Evolutionary conservation across 2,888 invertebrate genomes (phyloP).

Genomic region (Cynaeus angustus): DNA sequence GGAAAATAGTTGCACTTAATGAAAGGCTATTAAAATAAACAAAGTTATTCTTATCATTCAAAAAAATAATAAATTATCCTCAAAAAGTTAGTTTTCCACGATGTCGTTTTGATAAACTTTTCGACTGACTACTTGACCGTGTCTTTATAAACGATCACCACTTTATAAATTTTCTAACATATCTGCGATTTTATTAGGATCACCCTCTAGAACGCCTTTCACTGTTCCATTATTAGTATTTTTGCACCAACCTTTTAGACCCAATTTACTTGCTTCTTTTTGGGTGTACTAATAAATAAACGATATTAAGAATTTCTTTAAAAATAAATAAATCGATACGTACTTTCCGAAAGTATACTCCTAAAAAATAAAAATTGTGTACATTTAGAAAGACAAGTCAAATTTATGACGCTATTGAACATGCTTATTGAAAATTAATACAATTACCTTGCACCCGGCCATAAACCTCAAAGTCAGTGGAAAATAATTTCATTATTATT

Average conservation of each 20-base stretch:
- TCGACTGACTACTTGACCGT: no score
- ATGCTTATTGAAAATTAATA: background rate
- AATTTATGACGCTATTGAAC: background rate
- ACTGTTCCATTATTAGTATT: conserved; percentile 82
- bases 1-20: no score
- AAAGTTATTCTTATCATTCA: no score
- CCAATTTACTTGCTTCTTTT: conserved; percentile 77
- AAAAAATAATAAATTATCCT: no score
- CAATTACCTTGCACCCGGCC: conserved; percentile 10
- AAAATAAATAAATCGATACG: no score
- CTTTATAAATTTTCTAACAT: conserved; percentile 72
- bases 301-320: background rate
- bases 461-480: background rate
- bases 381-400: no score
- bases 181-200: conserved; percentile 73
- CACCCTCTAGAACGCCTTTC: conserved; percentile 79
- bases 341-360: no score
- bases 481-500: background rate
- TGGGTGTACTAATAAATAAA: conserved; percentile 76
- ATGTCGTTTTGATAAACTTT: no score
- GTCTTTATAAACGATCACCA: no score
- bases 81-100: no score
- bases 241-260: conserved; percentile 82
- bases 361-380: background rate
- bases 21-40: no score